A percentile compares a stretch with the other conserved stretches of the same genome.
phyloP scores from a whole-genome alignment of 2,113 vertebrate genomes.

The Mugil cephalus region DNA sequence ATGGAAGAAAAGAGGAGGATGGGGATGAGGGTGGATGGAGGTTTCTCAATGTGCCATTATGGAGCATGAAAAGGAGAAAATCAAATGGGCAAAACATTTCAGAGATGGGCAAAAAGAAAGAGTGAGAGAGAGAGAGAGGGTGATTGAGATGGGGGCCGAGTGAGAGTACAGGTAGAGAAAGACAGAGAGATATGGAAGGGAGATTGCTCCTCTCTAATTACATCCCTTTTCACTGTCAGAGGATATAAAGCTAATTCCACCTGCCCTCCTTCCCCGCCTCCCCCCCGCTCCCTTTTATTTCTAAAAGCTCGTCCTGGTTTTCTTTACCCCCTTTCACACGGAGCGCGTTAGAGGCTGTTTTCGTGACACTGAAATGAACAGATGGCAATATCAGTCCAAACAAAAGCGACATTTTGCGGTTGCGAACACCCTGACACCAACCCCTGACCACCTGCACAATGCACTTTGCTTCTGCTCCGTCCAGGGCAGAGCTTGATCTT shows the following conservation, averaged over 20 bases:
- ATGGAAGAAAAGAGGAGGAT: conserved; percentile 70
- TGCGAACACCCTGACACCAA: conserved; percentile 52
- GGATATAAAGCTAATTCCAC: conserved; percentile 71
- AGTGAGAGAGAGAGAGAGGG: conserved; percentile 11
- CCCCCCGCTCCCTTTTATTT: conserved; percentile 12
- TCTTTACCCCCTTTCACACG: conserved; percentile 54
- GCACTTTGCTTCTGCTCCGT: conserved; percentile 13
- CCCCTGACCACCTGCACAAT: conserved; percentile 26
- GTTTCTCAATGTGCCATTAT: conserved; percentile 77
- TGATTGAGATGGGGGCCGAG: conserved; percentile 66
- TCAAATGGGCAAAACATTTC: conserved; percentile 69
- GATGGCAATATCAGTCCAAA: conserved; percentile 61
- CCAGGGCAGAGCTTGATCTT: conserved; percentile 34
- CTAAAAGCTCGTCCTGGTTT: conserved; percentile 54
- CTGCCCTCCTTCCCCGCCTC: conserved; percentile 53
- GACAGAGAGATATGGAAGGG: conserved; percentile 45
- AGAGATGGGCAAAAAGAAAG: conserved; percentile 55
- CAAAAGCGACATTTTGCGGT: conserved; percentile 63
- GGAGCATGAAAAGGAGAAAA: conserved; percentile 75
- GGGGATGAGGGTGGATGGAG: conserved; percentile 58
- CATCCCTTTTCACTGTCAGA: conserved; percentile 64
- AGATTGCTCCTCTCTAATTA: conserved; percentile 76
- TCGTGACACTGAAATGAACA: conserved; percentile 63
- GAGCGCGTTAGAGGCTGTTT: conserved; percentile 49
- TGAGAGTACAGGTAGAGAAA: conserved; percentile 58